Evolutionary conservation across 2,797 vertebrate species (phyloP), one percentile per base, ranked within the genome.

Genomic region (Chanos chanos): DNA sequence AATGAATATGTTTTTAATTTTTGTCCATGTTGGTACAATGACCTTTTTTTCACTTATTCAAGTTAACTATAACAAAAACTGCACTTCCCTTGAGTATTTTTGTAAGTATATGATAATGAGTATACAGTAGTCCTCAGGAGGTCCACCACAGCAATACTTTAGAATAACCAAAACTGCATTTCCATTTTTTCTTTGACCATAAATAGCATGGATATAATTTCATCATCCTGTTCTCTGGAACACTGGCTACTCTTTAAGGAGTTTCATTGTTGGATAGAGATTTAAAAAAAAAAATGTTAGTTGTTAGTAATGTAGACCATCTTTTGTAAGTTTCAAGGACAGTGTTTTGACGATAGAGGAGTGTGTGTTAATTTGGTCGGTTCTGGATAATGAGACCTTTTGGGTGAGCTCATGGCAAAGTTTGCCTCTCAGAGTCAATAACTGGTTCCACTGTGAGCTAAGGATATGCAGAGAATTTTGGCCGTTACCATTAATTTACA

Each of bases 111-210:
- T 61, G 58, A 24, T 53, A 54, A 55, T 37, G 25, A 12, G 39
- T 64, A 24, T 61, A 48, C 36, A 30, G 4, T 18, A 54, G 40
- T 43, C 64, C 52, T 25, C 12, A 13, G 79, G 78, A 85, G 44
- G 45, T 33, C n/a, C 37, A 24, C 52, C 41, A 55, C 21, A 45
- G 6, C 16, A 61, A 21, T 19, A 12, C 48, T 15, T 25, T 36
- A 1, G 9, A 2, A 28, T 30, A 3, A 40, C 25, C 25, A 39
- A 34, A 30, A 39, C n/a, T n/a, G n/a, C n/a, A n/a, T n/a, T n/a
- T n/a, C n/a, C n/a, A n/a, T n/a, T n/a, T n/a, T n/a, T n/a, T n/a
- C n/a, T n/a, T n/a, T n/a, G n/a, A n/a, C n/a, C n/a, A n/a, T n/a
- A n/a, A n/a, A n/a, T n/a, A n/a, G n/a, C n/a, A n/a, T n/a, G n/a